Conservation (phyloP, 1,140 invertebrate species). For the Choristoneura fumiferana region DNA sequence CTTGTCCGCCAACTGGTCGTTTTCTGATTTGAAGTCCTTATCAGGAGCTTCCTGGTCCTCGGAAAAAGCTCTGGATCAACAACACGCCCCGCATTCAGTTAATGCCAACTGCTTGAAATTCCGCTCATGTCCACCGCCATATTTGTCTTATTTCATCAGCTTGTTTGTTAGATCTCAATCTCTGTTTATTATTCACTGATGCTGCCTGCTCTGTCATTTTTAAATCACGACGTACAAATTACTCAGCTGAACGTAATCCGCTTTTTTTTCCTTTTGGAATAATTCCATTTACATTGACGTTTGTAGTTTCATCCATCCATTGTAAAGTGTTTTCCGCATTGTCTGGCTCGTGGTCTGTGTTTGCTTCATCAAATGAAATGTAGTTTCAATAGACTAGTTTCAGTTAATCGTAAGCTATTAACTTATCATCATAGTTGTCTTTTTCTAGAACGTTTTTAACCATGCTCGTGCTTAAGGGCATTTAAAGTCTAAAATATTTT, state of each 20-base stretch:
- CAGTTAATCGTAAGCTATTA: too few species aligned
- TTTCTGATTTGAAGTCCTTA: background rate
- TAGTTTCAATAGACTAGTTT: too few species aligned
- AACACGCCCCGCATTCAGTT: slow-evolving; percentile 25
- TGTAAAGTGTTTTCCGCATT: too few species aligned
- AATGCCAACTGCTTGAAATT: slow-evolving; percentile 52
- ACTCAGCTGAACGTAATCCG: background rate
- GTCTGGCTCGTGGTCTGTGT: too few species aligned
- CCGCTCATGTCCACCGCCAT: slow-evolving; percentile 55
- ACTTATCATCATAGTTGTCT: too few species aligned
- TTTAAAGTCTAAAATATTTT: too few species aligned
- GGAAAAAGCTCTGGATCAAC: slow-evolving; percentile 32
- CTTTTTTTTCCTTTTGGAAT: too few species aligned
- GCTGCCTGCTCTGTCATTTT: slow-evolving; percentile 35
- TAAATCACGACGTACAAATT: slow-evolving; percentile 23
- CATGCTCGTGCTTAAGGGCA: too few species aligned
- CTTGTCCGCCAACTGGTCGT: background rate
- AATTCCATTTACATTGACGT: too few species aligned
- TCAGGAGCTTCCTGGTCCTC: background rate
- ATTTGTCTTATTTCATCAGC: slow-evolving; percentile 73
- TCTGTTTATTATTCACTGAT: slow-evolving; percentile 63
- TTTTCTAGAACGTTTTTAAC: too few species aligned
- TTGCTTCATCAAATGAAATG: too few species aligned
- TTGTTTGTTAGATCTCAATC: slow-evolving; percentile 68
- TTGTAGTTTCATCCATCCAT: too few species aligned